These are phyloP conservation scores for Paedocypris micromegethes DNA, from an alignment of 2,797 vertebrate genomes.

Conservation along the genomic window DNA sequence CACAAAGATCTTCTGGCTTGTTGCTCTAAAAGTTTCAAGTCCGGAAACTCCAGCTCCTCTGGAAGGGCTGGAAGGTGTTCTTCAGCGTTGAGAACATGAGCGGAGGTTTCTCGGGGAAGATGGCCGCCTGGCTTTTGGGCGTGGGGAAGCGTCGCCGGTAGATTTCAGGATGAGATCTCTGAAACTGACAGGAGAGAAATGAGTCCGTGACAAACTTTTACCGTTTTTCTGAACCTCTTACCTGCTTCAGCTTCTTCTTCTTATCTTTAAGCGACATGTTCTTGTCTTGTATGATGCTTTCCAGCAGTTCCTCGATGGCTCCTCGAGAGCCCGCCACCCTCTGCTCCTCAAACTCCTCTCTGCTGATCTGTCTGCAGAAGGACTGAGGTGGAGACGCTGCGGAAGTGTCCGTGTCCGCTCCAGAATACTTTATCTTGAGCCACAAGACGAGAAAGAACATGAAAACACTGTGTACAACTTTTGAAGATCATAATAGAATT, in stretches of 20 bases:
- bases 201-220: neutral
- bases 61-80: constrained; percentile 89
- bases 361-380: constrained; percentile 77
- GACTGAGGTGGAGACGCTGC: constrained; percentile 64
- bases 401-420: constrained; percentile 75
- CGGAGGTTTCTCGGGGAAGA: constrained; percentile 81
- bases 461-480: neutral
- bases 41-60: constrained; percentile 92
- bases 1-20: no score
- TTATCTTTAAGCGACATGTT: constrained; percentile 85
- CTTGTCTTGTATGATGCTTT: constrained; percentile 80
- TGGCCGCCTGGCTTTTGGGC: constrained; percentile 78
- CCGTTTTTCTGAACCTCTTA: constrained; percentile 48
- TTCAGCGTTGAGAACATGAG: constrained; percentile 79
- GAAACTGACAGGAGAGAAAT: constrained; percentile 71
- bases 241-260: constrained; percentile 90
- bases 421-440: constrained; percentile 83
- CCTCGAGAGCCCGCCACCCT: constrained; percentile 72
- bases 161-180: constrained; percentile 88
- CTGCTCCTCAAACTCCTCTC: constrained; percentile 80
- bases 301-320: constrained; percentile 77
- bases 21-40: constrained; percentile 68
- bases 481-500: no score
- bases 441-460: constrained; percentile 2
- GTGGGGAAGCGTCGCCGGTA: constrained; percentile 86